Base-by-base conservation (phyloP, 2,888 invertebrate species). In the Luperina nickerlii region DNA sequence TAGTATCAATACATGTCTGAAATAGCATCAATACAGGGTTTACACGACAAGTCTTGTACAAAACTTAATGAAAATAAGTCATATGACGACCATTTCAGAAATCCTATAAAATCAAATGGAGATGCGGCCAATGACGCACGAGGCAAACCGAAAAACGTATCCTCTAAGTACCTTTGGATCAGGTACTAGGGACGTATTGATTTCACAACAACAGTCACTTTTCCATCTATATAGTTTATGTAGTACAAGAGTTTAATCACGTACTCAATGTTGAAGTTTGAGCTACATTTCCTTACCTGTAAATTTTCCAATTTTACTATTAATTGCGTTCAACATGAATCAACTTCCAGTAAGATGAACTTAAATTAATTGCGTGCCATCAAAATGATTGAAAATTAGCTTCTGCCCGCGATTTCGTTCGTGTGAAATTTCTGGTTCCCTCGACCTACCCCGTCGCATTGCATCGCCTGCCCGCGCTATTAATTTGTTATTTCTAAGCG, bases 211-310 rank as follows among this genome's bases (percentile, higher is more conserved):
- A 70, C 18, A 54, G 51, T 54, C 60, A 38, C 42, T 54, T 70
- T 71, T 79, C 15, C 1, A 32, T 79, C n/a, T 0, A n/a, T n/a
- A n/a, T n/a, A 48, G 24, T 63, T 66, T 20, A 15, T 45, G 45
- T 15, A 78, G 38, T 85, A 81, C 81, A n/a, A 79, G 81, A 60
- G 66, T 51, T n/a, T 48, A 15, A 81, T 79, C 81, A 81, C 85
- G 85, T 81, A 79, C 62, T 57, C 6, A 13, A 27, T 0, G 9
- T 13, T 3, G 6, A n/a, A 45, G 83, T 76, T n/a, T 13, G 1
- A 42, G 2, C 11, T 60, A 54, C 18, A n/a, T 7, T 11, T 62
- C 8, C 7, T 11, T 18, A 38, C 42, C 48, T 63, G 82, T 79
- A 9, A 79, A 48, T 24, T 51, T 82, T n/a, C 27, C 65, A 48